A percentile compares a stretch with the other conserved stretches of the same genome.
Conservation (phyloP, 1,140 invertebrate species). For the Metaphire vulgaris region DNA sequence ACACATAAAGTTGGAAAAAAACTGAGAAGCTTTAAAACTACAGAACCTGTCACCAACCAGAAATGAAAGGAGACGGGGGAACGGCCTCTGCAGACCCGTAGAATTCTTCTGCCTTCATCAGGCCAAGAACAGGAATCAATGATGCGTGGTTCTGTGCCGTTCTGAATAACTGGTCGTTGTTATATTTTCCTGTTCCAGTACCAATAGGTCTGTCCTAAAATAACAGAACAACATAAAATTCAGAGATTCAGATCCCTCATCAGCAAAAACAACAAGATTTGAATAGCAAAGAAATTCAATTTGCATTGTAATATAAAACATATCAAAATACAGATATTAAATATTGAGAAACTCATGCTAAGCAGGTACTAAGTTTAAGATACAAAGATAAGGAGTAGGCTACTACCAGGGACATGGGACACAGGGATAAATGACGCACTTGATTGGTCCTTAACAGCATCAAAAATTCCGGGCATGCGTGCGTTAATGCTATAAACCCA, state of each 20-base stretch:
- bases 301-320: neutral
- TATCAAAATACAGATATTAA: neutral
- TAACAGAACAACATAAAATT: neutral
- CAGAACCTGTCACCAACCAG: neutral
- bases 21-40: too few species aligned
- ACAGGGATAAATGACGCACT: too few species aligned
- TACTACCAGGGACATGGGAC: too few species aligned
- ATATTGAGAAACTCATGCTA: neutral
- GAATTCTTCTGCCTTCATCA: slow-evolving; percentile 55
- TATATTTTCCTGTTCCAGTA: slow-evolving; percentile 56
- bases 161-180: slow-evolving; percentile 55
- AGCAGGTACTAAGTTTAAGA: too few species aligned
- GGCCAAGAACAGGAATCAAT: slow-evolving; percentile 56
- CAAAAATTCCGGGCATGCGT: too few species aligned
- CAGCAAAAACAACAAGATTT: too few species aligned
- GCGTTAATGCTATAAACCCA: too few species aligned
- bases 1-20: too few species aligned
- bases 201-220: slow-evolving; percentile 55
- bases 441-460: too few species aligned
- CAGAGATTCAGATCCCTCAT: neutral
- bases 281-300: too few species aligned
- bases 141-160: slow-evolving; percentile 57
- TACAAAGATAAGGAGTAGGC: too few species aligned
- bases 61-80: neutral
- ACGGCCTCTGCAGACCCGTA: slow-evolving; percentile 18